Percentiles rank a stretch among this genome's conserved stretches.
phyloP scores from a whole-genome alignment of 2,888 invertebrate genomes.

The Margaritifera margaritifera region DNA sequence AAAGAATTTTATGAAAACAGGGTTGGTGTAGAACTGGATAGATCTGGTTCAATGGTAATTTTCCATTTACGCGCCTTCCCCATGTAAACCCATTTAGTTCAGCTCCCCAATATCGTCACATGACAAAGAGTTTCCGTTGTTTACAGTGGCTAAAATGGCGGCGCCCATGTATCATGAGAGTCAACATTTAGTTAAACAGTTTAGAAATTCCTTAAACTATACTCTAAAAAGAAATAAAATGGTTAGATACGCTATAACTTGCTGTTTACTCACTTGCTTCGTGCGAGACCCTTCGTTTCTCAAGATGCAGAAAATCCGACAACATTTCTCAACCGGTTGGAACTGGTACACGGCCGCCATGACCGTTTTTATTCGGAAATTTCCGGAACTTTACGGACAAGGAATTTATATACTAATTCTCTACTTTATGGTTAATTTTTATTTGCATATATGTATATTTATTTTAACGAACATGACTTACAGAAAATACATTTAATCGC shows the following conservation, averaged over 20 bases:
- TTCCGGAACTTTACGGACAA: conserved; percentile 40
- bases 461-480: no score
- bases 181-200: neutral
- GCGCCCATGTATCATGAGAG: conserved; percentile 51
- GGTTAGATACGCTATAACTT: neutral
- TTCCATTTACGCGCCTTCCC: conserved; percentile 36
- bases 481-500: no score
- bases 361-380: conserved; percentile 56
- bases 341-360: conserved; percentile 70
- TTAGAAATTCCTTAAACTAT: neutral
- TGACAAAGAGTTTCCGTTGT: conserved; percentile 56
- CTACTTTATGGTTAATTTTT: neutral
- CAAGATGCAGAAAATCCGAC: conserved; percentile 36
- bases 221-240: conserved; percentile 3
- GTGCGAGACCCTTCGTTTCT: conserved; percentile 1
- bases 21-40: neutral
- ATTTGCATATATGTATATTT: no score
- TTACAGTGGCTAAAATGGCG: conserved; percentile 62
- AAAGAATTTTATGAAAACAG: neutral
- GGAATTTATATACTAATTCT: conserved; percentile 3
- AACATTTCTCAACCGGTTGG: conserved; percentile 68
- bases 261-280: neutral
- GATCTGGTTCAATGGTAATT: conserved; percentile 19
- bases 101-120: conserved; percentile 29
- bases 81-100: conserved; percentile 17